Evolutionary conservation across 2,113 vertebrate genomes (phyloP).

Genomic region (Larimichthys crocea): DNA sequence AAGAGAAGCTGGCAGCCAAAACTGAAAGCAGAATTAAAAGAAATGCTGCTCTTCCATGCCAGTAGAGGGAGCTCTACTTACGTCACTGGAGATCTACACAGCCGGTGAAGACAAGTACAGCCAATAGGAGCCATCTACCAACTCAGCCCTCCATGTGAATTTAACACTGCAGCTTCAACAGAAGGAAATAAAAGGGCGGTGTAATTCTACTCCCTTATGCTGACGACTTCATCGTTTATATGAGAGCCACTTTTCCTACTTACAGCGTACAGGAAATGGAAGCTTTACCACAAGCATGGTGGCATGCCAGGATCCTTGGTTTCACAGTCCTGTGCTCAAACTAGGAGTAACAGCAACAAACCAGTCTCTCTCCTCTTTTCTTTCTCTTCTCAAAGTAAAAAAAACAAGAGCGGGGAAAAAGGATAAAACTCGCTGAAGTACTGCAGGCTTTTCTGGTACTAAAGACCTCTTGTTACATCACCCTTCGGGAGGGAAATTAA

Average conservation of each 20-base stretch:
- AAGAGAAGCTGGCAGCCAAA: slow-evolving; percentile 21
- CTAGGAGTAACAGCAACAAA: slow-evolving; percentile 34
- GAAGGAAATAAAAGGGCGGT: slow-evolving; percentile 5
- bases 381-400: slow-evolving; percentile 68
- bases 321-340: slow-evolving; percentile 73
- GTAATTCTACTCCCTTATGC: slow-evolving; percentile 6
- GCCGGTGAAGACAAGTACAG: background rate
- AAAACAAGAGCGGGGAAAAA: slow-evolving; percentile 21
- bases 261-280: background rate
- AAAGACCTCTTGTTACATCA: slow-evolving; percentile 58
- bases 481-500: slow-evolving; percentile 18
- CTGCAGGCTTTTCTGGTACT: slow-evolving; percentile 84
- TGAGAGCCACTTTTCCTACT: slow-evolving; percentile 33
- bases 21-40: background rate
- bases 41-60: slow-evolving; percentile 10
- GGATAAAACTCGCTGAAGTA: slow-evolving; percentile 24
- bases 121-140: background rate
- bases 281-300: slow-evolving; percentile 9
- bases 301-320: slow-evolving; percentile 60
- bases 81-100: slow-evolving; percentile 1
- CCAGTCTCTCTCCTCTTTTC: slow-evolving; percentile 67
- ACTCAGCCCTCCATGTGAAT: background rate
- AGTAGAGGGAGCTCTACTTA: slow-evolving; percentile 6
- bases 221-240: slow-evolving; percentile 20
- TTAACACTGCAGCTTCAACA: slow-evolving; percentile 1